Conservation (phyloP, 2,113 vertebrate species). For the Tetrax tetrax region DNA sequence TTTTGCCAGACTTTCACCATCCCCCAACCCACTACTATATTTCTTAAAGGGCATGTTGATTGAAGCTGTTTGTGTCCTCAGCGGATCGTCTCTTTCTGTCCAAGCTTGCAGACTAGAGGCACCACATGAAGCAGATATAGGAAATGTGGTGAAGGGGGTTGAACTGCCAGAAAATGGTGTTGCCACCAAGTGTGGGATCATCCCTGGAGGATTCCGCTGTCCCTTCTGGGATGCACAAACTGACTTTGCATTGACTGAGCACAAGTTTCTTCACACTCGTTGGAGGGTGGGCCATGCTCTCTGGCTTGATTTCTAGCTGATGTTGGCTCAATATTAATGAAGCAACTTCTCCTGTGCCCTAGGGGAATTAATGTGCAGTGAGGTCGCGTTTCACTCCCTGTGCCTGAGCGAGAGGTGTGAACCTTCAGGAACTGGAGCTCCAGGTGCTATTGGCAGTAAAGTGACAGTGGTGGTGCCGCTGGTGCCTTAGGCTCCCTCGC, state of each 20-base stretch:
- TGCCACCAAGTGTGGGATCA: background rate
- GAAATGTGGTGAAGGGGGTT: background rate
- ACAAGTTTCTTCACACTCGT: background rate
- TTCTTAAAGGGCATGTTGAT: background rate
- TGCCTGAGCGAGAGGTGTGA: background rate
- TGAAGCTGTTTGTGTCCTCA: background rate
- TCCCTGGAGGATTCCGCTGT: background rate
- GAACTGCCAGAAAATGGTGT: background rate
- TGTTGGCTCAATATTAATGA: background rate
- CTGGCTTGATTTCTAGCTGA: background rate
- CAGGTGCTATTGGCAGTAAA: background rate
- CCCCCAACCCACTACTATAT: background rate
- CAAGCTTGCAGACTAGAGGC: background rate
- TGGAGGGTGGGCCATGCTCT: rapidly evolving
- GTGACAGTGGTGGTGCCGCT: background rate
- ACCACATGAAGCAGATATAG: background rate
- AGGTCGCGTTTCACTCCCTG: background rate
- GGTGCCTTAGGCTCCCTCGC: background rate
- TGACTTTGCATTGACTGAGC: background rate
- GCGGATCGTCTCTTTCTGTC: background rate
- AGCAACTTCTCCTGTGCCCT: background rate
- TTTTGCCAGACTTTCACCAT: background rate
- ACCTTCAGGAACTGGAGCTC: background rate
- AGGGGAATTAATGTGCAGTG: background rate
- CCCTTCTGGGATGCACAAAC: background rate